Base-by-base conservation (phyloP, 2,113 vertebrate species). In the Microtus montanus region DNA sequence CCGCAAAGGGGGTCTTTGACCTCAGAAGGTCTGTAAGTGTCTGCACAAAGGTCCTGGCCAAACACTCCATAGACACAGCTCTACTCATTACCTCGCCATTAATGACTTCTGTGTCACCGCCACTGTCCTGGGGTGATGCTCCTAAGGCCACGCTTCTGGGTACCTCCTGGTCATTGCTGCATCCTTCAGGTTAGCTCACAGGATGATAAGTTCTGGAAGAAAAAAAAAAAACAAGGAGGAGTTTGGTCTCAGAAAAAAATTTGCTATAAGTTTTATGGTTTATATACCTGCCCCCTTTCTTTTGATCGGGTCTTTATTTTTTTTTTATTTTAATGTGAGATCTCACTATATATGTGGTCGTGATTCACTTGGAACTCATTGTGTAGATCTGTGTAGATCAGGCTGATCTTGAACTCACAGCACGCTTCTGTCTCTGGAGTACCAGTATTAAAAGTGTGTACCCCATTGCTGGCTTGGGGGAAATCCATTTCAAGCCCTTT, bases 61-160 rank as follows among this genome's bases (percentile, higher is more conserved):
- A 4, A 0, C 12, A 17, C 38, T 28, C 3, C 9, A 66, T 7
- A 73, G 20, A 44, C 41, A 41, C 2, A 2, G 22, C 11, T 68
- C 11, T 58, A 52, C 38, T 77, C 49, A 58, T 14, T 35, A 30
- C 54, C 79, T 92, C 33, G 1, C 12, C 58, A 13, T 12, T 61
- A 49, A 38, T 47, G 19, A 12, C 8, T 82, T 78, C 7, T 14
- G 2, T 66, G 8, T 26, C 11, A 6, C 12, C 54, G 33, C 87
- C 15, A n/a, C 38, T 14, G 82, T 30, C 0, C 44, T 58, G 63
- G 80, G 83, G 7, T 6, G 12, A 17, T 92, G 38, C 13, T 44
- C 30, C n/a, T 5, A 38, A 87, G 49, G 79, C 26, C 14, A 78
- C 41, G 14, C 24, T n/a, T 54, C 1, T 3, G 26, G 44, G 41